Conservation (phyloP, 2,113 vertebrate genomes). For the Trogon melanurus region DNA sequence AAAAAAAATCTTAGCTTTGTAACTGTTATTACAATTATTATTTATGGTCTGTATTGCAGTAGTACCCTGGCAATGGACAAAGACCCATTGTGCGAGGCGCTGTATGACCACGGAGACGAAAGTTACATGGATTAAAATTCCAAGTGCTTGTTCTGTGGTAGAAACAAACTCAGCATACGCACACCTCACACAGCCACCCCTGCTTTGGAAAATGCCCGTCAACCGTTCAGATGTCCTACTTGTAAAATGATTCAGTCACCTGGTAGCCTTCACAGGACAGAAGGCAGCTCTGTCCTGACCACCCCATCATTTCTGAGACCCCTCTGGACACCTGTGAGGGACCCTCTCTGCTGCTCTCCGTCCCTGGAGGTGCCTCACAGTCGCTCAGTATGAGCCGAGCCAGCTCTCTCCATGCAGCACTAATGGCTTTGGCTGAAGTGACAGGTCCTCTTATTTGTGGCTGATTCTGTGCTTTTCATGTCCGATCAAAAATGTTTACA, state of each 20-base stretch:
- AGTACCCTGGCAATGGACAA: neutral
- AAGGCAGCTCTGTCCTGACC: neutral
- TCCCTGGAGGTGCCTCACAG: neutral
- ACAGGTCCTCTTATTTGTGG: slow-evolving; percentile 11
- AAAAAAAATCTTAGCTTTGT: neutral
- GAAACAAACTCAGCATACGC: neutral
- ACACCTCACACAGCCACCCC: neutral
- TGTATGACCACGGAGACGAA: neutral
- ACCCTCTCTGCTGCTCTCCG: neutral
- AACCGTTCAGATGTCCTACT: neutral
- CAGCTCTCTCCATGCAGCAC: neutral
- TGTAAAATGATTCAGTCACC: neutral
- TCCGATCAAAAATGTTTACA: slow-evolving; percentile 54
- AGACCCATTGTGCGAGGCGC: slow-evolving; percentile 19
- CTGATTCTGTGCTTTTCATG: slow-evolving; percentile 16
- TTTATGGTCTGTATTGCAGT: slow-evolving; percentile 26
- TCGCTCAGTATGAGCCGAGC: neutral
- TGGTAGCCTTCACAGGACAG: neutral
- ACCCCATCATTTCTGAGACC: neutral
- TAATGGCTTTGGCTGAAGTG: slow-evolving; percentile 17
- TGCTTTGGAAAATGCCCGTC: neutral
- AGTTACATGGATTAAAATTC: slow-evolving; percentile 24
- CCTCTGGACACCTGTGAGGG: neutral
- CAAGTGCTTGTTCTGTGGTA: neutral
- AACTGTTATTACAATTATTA: slow-evolving; percentile 54